These are phyloP conservation scores for Clarias fuscus DNA, from an alignment of 2,797 vertebrate species.

Conservation along the genomic window DNA sequence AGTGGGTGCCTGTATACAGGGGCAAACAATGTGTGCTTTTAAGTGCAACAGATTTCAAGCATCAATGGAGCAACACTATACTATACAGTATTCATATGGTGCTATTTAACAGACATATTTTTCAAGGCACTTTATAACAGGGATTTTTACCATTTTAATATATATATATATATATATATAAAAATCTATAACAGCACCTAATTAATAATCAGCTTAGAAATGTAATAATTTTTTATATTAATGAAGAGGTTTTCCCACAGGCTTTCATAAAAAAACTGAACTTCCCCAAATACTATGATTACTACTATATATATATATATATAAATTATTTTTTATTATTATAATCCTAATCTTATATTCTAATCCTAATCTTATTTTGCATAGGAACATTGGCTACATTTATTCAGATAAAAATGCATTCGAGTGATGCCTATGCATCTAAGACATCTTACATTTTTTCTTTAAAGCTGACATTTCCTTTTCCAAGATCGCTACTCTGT, in stretches of 20 bases:
- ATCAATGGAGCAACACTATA: not conserved
- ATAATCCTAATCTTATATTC: no score
- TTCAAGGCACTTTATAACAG: not conserved
- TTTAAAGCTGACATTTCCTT: slow-evolving; percentile 73
- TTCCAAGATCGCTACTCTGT: slow-evolving; percentile 74
- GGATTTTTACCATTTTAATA: not conserved
- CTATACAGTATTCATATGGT: not conserved
- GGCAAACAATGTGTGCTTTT: slow-evolving; percentile 6
- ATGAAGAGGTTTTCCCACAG: not conserved
- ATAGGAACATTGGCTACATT: not conserved
- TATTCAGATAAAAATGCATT: not conserved
- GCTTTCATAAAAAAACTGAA: not conserved
- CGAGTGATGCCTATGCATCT: not conserved
- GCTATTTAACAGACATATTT: not conserved
- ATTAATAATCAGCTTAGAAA: slow-evolving; percentile 1
- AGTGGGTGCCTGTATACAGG: slow-evolving; percentile 69
- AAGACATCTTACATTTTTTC: slow-evolving; percentile 67
- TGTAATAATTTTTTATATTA: not conserved
- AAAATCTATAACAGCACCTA: not conserved
- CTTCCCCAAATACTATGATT: no score
- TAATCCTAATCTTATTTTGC: not conserved
- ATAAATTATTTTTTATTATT: no score
- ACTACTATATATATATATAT: no score
- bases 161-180: no score
- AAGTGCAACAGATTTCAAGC: not conserved